A percentile compares a stretch with the other conserved stretches of the same genome.
Evolutionary conservation across 2,797 vertebrate species (phyloP).

Genomic region (Cuniculus paca): DNA sequence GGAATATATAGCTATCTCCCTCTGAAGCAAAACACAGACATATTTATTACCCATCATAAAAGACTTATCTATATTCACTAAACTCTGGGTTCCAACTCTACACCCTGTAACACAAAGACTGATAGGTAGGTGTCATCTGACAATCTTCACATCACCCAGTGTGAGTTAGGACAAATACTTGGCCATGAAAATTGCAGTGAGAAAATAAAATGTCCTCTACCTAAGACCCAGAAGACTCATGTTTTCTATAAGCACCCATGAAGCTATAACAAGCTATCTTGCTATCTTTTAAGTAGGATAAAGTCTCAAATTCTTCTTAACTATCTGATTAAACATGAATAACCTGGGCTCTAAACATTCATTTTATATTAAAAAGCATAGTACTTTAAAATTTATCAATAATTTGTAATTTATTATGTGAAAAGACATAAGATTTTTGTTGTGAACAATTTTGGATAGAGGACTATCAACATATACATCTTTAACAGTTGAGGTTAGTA

Average conservation of each 20-base stretch:
- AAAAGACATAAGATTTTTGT: not conserved
- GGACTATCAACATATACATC: not conserved
- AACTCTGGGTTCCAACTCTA: not conserved
- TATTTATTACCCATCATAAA: not conserved
- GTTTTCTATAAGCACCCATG: not conserved
- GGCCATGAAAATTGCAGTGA: not conserved
- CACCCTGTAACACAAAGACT: not conserved
- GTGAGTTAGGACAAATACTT: not conserved
- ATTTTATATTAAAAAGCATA: not conserved
- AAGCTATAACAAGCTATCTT: not conserved
- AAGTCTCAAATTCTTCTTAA: conserved; percentile 9
- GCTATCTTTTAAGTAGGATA: not conserved
- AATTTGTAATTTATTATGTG: not conserved
- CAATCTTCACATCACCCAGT: not conserved
- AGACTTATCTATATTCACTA: not conserved
- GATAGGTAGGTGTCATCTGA: not conserved
- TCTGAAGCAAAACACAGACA: conserved; percentile 7
- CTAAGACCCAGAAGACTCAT: not conserved
- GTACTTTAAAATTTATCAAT: not conserved
- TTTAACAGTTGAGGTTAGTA: not conserved
- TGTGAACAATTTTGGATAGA: not conserved
- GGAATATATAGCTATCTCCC: not conserved
- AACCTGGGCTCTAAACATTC: not conserved
- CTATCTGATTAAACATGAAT: not conserved
- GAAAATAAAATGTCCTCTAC: not conserved